Evolutionary conservation across 2,888 invertebrate species (phyloP).

Genomic region (Adelphocoris suturalis): DNA sequence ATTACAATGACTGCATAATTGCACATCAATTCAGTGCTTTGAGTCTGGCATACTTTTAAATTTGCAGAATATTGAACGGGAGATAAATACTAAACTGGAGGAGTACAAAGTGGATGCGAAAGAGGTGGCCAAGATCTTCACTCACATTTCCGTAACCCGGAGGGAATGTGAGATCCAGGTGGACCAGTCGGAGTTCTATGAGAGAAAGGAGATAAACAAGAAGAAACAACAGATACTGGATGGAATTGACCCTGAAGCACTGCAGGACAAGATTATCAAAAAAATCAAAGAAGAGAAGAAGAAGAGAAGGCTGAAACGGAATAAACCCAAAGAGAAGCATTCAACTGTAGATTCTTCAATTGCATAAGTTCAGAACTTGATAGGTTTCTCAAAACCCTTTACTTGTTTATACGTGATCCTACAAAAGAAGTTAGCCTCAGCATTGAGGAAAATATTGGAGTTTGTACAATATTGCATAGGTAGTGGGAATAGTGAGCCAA

Average conservation of each 20-base stretch:
- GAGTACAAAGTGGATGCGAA: conserved; percentile 92
- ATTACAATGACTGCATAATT: not conserved
- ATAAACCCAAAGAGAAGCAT: not conserved
- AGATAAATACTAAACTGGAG: conserved; percentile 90
- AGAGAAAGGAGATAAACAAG: conserved; percentile 90
- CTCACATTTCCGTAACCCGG: conserved; percentile 94
- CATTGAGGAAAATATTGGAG: too few relatives aligned
- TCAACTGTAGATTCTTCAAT: not conserved
- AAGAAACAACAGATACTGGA: conserved; percentile 92
- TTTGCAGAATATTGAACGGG: conserved; percentile 90
- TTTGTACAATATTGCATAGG: too few relatives aligned
- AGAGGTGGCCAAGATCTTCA: conserved; percentile 93
- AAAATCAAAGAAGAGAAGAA: conserved; percentile 77
- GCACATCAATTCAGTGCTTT: not conserved
- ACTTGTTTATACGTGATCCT: not conserved
- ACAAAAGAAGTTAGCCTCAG: too few relatives aligned
- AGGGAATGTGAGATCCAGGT: conserved; percentile 95
- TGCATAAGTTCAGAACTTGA: too few relatives aligned
- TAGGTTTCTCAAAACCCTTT: not conserved
- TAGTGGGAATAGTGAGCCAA: too few relatives aligned
- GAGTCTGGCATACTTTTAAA: not conserved
- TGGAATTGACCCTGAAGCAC: conserved; percentile 89
- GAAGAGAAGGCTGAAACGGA: conserved; percentile 53
- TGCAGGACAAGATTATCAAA: conserved; percentile 82
- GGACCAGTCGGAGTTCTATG: conserved; percentile 95